phyloP scores from a whole-genome alignment of 2,888 invertebrate genomes.

The Drosophila kokeensis region DNA sequence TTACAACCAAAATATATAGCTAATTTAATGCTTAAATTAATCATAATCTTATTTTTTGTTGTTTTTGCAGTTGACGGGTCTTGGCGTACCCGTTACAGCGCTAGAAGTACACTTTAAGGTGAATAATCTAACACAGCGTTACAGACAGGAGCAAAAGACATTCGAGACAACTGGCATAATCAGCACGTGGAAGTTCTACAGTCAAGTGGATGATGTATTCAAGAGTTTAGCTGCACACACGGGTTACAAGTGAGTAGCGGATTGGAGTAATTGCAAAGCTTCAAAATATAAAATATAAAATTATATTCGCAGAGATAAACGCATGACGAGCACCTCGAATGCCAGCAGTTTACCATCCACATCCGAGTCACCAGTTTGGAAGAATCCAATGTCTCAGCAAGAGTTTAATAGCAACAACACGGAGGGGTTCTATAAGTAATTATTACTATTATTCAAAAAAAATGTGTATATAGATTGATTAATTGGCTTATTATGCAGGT shows the following conservation, averaged over 20 bases:
- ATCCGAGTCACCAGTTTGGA: slow-evolving; percentile 84
- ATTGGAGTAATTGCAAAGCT: background rate
- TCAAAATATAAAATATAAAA: background rate
- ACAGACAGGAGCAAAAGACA: slow-evolving; percentile 84
- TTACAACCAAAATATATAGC: background rate
- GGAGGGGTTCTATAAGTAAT: slow-evolving; percentile 84
- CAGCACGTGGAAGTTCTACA: slow-evolving; percentile 84
- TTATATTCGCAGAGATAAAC: slow-evolving; percentile 79
- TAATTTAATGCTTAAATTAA: background rate
- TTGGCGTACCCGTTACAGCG: slow-evolving; percentile 84
- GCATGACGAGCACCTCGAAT: slow-evolving; percentile 84
- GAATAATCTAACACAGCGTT: slow-evolving; percentile 84
- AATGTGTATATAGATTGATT: background rate
- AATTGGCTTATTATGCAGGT: slow-evolving; percentile 59
- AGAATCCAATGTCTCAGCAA: slow-evolving; percentile 85
- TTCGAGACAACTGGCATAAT: slow-evolving; percentile 84
- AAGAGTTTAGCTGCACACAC: slow-evolving; percentile 84
- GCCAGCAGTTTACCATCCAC: slow-evolving; percentile 84
- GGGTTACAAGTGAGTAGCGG: slow-evolving; percentile 76
- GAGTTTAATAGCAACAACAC: slow-evolving; percentile 84
- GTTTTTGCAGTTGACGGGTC: slow-evolving; percentile 78
- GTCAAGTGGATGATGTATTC: slow-evolving; percentile 85
- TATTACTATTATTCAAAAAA: background rate
- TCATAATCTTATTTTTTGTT: background rate
- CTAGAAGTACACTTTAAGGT: slow-evolving; percentile 84